Evolutionary conservation across 2,113 vertebrate genomes (phyloP).

Genomic region (Apus apus): DNA sequence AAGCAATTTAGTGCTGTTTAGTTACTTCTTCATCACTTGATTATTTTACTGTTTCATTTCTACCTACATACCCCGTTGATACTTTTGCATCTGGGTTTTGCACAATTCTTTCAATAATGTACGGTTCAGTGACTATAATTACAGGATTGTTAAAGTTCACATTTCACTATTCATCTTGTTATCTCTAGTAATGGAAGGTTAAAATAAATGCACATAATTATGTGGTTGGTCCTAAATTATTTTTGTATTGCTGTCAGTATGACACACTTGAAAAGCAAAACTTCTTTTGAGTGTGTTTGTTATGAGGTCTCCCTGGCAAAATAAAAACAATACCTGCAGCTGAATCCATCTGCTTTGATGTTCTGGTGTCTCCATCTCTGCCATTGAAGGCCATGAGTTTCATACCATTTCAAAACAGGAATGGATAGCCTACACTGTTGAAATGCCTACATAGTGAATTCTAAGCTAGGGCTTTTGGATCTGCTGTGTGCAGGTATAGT

Average conservation of each 20-base stretch:
- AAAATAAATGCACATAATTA: constrained; percentile 81
- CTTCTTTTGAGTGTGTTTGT: constrained; percentile 54
- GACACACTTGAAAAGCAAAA: constrained; percentile 62
- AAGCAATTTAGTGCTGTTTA: constrained; percentile 58
- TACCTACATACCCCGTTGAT: constrained; percentile 75
- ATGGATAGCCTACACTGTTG: not conserved
- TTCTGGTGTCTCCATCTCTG: not conserved
- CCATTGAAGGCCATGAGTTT: not conserved
- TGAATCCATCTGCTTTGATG: not conserved
- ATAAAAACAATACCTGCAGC: constrained; percentile 26
- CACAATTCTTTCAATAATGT: constrained; percentile 76
- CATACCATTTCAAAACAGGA: not conserved
- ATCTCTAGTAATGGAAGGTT: constrained; percentile 78
- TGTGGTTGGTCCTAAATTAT: constrained; percentile 75
- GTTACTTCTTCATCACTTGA: constrained; percentile 70
- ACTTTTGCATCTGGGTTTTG: constrained; percentile 77
- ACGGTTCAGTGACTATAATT: constrained; percentile 80
- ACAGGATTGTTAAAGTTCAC: constrained; percentile 80
- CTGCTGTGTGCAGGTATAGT: not conserved
- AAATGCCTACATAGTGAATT: not conserved
- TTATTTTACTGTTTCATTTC: constrained; percentile 76
- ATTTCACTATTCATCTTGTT: constrained; percentile 82
- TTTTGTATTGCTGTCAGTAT: constrained; percentile 74
- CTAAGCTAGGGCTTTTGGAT: not conserved
- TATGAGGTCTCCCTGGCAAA: constrained; percentile 29